Evolutionary conservation across 2,113 vertebrate species (phyloP).

Genomic region (Corythaeola cristata): DNA sequence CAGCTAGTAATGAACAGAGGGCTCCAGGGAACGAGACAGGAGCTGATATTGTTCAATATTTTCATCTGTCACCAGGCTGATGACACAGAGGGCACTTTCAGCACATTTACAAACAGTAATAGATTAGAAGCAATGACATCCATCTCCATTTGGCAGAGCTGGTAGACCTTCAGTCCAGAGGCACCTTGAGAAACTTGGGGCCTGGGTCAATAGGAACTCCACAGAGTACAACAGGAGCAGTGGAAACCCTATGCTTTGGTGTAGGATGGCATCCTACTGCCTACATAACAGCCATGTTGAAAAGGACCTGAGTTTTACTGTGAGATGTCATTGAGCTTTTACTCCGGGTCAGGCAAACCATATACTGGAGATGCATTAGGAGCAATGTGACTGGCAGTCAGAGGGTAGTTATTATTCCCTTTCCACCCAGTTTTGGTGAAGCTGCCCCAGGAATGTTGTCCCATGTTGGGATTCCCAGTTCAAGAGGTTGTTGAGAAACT

Average conservation of each 20-base stretch:
- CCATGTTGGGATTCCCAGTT: neutral
- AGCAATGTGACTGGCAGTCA: neutral
- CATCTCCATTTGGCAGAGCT: neutral
- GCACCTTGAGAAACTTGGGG: neutral
- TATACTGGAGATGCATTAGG: neutral
- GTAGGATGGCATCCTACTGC: neutral
- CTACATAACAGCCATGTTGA: neutral
- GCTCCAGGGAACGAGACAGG: neutral
- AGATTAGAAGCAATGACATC: neutral
- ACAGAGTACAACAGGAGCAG: neutral
- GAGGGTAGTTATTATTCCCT: neutral
- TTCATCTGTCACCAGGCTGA: neutral
- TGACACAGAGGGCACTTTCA: constrained; percentile 19
- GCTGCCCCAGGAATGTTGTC: neutral
- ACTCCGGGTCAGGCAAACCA: neutral
- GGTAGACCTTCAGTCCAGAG: neutral
- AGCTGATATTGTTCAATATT: constrained; percentile 2
- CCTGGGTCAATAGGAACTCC: neutral
- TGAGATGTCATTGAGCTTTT: neutral
- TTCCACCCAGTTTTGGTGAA: neutral
- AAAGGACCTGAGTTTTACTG: neutral
- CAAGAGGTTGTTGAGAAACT: neutral
- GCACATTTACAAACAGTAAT: neutral
- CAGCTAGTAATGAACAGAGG: neutral
- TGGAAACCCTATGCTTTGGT: neutral